phyloP scores from a whole-genome alignment of 2,888 invertebrate species.

The Stenotaenia linearis region DNA sequence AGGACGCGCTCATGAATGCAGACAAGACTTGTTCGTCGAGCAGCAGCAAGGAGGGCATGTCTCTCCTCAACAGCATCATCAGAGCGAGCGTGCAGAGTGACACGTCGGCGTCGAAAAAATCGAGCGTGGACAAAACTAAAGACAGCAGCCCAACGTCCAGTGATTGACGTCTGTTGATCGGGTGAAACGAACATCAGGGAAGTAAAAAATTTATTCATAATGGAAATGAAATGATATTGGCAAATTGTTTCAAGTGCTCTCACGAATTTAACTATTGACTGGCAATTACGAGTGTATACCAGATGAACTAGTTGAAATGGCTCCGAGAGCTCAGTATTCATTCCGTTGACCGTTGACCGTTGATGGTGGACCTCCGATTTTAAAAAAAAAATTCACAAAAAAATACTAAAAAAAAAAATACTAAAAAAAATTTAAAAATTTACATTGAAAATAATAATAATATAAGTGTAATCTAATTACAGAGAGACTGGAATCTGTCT shows the following conservation, averaged over 20 bases:
- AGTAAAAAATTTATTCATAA: neutral
- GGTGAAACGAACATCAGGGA: slow-evolving; percentile 1
- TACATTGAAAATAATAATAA: neutral
- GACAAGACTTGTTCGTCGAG: neutral
- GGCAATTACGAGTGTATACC: neutral
- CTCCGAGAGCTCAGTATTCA: slow-evolving; percentile 3
- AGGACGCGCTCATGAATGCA: slow-evolving; percentile 34
- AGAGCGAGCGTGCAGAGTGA: neutral
- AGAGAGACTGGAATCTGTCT: neutral
- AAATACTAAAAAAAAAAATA: no score
- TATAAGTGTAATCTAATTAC: slow-evolving; percentile 1
- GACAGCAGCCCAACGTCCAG: neutral
- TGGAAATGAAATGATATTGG: neutral
- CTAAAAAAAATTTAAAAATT: neutral
- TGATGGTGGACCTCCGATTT: no score
- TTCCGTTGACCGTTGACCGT: no score
- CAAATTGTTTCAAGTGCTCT: neutral
- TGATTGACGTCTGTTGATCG: neutral
- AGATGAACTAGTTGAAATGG: neutral
- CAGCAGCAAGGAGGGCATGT: slow-evolving; percentile 13
- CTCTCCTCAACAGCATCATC: slow-evolving; percentile 30
- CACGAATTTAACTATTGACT: slow-evolving; percentile 4
- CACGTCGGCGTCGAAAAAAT: neutral
- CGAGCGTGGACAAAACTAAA: neutral
- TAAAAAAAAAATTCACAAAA: no score